Conservation (phyloP, 2,113 vertebrate species). For the Oncorhynchus masou region DNA sequence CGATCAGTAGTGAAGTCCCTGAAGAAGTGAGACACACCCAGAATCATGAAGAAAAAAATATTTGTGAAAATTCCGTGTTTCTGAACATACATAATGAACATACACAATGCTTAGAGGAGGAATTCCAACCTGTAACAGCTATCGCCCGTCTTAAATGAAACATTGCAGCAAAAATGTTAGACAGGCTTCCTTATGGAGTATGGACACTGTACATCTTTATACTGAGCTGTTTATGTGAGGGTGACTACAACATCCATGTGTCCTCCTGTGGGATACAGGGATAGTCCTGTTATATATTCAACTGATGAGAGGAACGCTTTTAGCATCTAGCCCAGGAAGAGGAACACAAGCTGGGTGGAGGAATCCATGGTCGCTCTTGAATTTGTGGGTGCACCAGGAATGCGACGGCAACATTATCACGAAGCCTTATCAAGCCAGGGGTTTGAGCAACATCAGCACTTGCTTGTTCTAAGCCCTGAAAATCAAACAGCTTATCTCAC, state of each 20-base stretch:
- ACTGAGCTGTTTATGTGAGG: slow-evolving; percentile 18
- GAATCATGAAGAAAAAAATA: too few species aligned
- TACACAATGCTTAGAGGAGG: background rate
- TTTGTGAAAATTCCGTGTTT: too few species aligned
- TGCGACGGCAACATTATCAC: slow-evolving; percentile 44
- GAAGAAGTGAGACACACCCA: too few species aligned
- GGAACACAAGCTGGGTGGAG: slow-evolving; percentile 15
- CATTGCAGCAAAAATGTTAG: too few species aligned
- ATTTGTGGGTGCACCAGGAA: slow-evolving; percentile 37
- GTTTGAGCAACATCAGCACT: slow-evolving; percentile 64
- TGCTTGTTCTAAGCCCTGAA: slow-evolving; percentile 55
- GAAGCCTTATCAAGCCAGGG: slow-evolving; percentile 49
- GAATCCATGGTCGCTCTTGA: slow-evolving; percentile 22
- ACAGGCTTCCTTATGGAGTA: too few species aligned
- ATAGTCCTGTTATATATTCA: too few species aligned
- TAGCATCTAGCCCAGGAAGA: slow-evolving; percentile 22
- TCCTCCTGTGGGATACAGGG: too few species aligned
- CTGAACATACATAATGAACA: slow-evolving; percentile 17
- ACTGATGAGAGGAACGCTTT: slow-evolving; percentile 35
- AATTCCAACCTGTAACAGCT: slow-evolving; percentile 1
- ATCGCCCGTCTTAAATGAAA: background rate
- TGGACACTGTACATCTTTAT: background rate
- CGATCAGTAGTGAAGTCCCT: too few species aligned
- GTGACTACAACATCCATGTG: background rate
- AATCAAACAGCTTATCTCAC: slow-evolving; percentile 65